Percentiles rank a stretch among this genome's conserved stretches.
phyloP scores from a whole-genome alignment of 2,113 vertebrate genomes.

The Corythaixoides concolor region DNA sequence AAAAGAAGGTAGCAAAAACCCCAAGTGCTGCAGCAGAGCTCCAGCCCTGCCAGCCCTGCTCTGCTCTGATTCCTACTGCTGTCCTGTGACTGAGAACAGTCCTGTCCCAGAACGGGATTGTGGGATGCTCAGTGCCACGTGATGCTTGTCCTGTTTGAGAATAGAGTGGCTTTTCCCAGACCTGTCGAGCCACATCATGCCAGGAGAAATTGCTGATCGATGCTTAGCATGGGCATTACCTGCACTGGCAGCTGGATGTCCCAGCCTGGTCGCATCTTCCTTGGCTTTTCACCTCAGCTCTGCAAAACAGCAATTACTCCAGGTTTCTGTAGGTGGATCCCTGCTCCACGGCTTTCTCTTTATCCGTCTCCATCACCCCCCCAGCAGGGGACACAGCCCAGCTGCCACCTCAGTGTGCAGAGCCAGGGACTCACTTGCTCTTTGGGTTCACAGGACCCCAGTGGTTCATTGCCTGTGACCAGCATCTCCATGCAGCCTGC shows the following conservation, averaged over 20 bases:
- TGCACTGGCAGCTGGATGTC: not conserved
- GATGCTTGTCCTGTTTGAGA: rapidly evolving
- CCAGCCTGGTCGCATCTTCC: not conserved
- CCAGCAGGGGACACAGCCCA: not conserved
- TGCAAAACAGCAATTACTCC: not conserved
- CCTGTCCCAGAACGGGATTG: not conserved
- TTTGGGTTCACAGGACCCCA: rapidly evolving
- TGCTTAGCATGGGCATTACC: not conserved
- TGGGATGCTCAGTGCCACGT: rapidly evolving
- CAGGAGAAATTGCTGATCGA: not conserved
- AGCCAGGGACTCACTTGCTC: not conserved
- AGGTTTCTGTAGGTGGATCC: not conserved
- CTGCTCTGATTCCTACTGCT: not conserved
- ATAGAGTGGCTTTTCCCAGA: not conserved
- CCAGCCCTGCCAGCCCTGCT: not conserved
- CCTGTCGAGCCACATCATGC: not conserved
- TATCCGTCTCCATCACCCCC: not conserved
- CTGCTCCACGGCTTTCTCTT: not conserved
- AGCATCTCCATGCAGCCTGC: not conserved
- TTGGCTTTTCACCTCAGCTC: not conserved
- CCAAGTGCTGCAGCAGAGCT: rapidly evolving
- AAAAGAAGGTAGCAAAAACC: conserved; percentile 20
- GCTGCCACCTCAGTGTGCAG: not conserved
- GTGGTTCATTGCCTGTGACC: rapidly evolving
- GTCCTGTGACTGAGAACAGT: not conserved